These are phyloP conservation scores for Zonotrichia leucophrys DNA, from an alignment of 2,113 vertebrate species.

Conservation along the genomic window DNA sequence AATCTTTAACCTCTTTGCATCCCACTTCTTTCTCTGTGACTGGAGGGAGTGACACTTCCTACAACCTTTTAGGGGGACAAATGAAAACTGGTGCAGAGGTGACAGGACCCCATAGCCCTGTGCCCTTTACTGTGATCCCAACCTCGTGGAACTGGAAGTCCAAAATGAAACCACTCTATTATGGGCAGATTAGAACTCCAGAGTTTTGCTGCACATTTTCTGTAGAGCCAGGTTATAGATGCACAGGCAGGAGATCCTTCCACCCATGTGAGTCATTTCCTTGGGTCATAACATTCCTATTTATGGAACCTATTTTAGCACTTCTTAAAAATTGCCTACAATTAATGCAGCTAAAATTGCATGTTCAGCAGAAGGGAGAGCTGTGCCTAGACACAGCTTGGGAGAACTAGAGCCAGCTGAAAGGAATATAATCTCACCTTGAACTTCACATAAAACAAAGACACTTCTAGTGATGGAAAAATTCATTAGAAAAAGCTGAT, in stretches of 20 bases:
- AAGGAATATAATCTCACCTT: constrained; percentile 11
- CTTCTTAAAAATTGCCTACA: neutral
- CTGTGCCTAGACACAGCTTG: neutral
- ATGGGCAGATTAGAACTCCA: neutral
- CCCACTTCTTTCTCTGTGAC: neutral
- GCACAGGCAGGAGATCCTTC: neutral
- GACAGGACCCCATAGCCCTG: neutral
- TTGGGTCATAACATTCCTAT: constrained; percentile 1
- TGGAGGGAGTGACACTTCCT: neutral
- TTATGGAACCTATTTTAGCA: constrained; percentile 13
- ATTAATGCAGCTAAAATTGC: neutral
- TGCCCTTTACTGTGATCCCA: neutral
- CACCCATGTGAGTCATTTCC: neutral
- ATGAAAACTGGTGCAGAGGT: neutral
- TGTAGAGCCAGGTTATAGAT: neutral
- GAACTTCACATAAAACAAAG: neutral
- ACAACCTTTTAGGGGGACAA: neutral
- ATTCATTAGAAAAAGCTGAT: neutral
- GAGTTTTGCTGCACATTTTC: neutral
- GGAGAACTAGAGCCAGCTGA: neutral
- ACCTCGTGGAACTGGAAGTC: neutral
- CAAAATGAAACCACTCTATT: neutral
- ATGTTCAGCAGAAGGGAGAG: neutral
- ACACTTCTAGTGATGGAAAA: neutral
- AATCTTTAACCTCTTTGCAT: neutral